Evolutionary conservation across 2,888 invertebrate species (phyloP), one percentile per base, ranked within the genome.

Genomic region (Diarsia rubi): DNA sequence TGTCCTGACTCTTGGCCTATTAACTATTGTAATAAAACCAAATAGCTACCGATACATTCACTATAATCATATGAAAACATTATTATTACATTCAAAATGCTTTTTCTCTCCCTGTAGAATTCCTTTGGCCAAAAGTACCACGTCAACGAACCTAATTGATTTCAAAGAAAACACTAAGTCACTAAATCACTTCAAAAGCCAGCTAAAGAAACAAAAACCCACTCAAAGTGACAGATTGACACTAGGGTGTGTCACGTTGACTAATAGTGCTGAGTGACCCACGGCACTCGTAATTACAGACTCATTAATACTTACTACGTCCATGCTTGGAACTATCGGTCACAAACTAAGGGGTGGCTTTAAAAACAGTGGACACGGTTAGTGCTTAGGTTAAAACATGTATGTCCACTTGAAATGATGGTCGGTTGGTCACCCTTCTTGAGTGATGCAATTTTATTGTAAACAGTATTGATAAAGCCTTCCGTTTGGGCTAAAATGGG

Each of bases 191-290:
- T 62, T 63, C 63, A 54, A 71, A 77, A 19, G 59, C 74, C 44
- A 59, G 68, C 78, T 76, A 77, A 69, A 71, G 72, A 73, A 78
- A 82, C 86, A 86, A 86, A 86, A 86, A 87, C 71, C 79, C 88
- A 88, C 88, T 83, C 82, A 73, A 71, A 47, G 59, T 73, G 84
- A 86, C 88, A 86, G 83, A 86, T 86, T 86, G 88, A 79, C 79
- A 77, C 69, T 66, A 64, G 84, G 86, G 86, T 72, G 82, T 75
- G 88, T 78, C 84, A 72, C 82, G 44, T 59, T 86, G 84, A 86
- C 77, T 82, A 86, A 86, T 86, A 79, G 82, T 82, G 60, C 27
- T 63, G 73, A 74, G 69, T 86, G 84, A 82, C 86, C 88, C 81
- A 72, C 65, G 82, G 83, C 75, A 75, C 74, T 54, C 62, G 76